Conservation (phyloP, 2,113 vertebrate species). For the Ictalurus punctatus region DNA sequence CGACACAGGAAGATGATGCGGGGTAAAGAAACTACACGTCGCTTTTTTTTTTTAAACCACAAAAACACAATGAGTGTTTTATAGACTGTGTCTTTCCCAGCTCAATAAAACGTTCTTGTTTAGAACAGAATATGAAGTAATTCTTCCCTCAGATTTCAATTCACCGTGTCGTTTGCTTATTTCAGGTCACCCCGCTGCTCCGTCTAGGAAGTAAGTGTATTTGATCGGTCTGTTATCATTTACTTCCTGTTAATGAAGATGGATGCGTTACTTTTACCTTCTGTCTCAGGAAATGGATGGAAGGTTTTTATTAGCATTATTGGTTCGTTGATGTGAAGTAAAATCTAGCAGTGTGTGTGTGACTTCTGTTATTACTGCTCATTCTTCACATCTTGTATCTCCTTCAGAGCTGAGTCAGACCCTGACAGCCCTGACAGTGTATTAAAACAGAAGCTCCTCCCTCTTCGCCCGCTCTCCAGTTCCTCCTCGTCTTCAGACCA, state of each 20-base stretch:
- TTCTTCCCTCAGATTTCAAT: not conserved
- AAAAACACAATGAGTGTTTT: not conserved
- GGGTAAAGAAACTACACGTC: conserved; percentile 61
- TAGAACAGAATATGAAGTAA: not conserved
- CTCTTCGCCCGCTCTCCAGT: conserved; percentile 65
- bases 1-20: conserved; percentile 59
- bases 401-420: conserved; percentile 64
- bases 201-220: conserved; percentile 71
- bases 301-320: too few species aligned
- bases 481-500: conserved; percentile 66
- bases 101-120: not conserved
- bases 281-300: too few species aligned
- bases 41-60: not conserved
- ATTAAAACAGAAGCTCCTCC: conserved; percentile 84
- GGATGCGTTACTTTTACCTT: too few species aligned
- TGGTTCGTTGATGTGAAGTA: too few species aligned
- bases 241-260: too few species aligned
- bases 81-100: not conserved
- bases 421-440: conserved; percentile 84
- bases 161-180: conserved; percentile 11
- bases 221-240: conserved; percentile 36
- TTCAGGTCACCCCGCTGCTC: conserved; percentile 67
- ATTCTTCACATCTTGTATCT: conserved; percentile 34
- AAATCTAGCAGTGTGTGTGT: too few species aligned
- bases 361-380: not conserved